phyloP scores from a whole-genome alignment of 2,797 vertebrate species.

The Onychomys arenicola region DNA sequence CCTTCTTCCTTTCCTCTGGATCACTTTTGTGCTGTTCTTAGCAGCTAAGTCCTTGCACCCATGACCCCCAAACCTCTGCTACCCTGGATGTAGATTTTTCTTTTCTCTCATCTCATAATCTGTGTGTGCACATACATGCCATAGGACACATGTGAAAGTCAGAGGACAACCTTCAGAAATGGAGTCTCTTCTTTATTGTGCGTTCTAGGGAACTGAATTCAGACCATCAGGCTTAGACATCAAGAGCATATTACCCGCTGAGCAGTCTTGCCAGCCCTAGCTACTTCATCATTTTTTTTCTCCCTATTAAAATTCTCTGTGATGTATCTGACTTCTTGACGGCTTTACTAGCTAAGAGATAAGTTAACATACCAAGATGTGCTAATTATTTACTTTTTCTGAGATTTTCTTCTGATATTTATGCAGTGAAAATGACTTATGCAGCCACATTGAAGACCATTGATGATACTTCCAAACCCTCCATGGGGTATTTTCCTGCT shows the following conservation, averaged over 20 bases:
- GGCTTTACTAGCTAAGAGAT: slow-evolving; percentile 35
- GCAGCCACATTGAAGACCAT: background rate
- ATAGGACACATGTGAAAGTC: background rate
- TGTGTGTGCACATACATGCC: background rate
- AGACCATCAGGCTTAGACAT: background rate
- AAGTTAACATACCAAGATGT: slow-evolving; percentile 42
- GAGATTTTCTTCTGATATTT: background rate
- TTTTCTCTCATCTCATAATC: background rate
- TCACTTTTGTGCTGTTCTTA: background rate
- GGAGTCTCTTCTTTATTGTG: background rate
- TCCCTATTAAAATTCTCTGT: slow-evolving; percentile 27
- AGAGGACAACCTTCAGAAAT: background rate
- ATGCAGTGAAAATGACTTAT: background rate
- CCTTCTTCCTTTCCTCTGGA: background rate
- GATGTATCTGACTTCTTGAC: background rate
- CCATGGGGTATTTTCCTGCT: background rate
- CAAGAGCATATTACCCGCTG: background rate
- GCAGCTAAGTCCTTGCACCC: background rate
- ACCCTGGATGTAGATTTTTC: background rate
- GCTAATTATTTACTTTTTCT: background rate
- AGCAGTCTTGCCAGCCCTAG: background rate
- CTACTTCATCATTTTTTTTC: slow-evolving; percentile 46
- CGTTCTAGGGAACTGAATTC: background rate
- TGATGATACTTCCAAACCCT: background rate
- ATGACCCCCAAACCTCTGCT: background rate